Percentiles rank a stretch among this genome's conserved stretches.
Evolutionary conservation across 2,113 vertebrate genomes (phyloP).

Genomic region (Crotalus tigris): DNA sequence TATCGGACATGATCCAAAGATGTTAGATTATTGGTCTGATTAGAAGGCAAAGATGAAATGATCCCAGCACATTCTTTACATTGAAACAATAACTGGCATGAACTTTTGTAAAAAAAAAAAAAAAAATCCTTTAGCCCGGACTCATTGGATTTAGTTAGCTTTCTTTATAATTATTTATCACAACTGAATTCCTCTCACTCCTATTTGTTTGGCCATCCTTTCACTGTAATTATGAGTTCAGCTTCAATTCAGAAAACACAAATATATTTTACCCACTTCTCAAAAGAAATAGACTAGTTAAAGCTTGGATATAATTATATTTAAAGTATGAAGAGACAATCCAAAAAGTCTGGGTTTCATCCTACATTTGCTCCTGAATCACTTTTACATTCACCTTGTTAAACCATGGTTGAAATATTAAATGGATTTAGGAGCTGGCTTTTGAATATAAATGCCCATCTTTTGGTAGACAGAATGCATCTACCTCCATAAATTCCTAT

Average conservation of each 20-base stretch:
- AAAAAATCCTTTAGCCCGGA: neutral
- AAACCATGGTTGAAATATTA: neutral
- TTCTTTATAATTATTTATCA: neutral
- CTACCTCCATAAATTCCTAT: neutral
- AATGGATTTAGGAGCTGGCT: neutral
- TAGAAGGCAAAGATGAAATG: conserved; percentile 15
- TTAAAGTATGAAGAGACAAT: neutral
- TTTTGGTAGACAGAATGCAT: neutral
- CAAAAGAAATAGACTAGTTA: neutral
- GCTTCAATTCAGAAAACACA: neutral
- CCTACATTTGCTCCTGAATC: neutral
- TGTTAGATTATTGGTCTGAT: conserved; percentile 13
- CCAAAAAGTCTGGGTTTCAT: neutral
- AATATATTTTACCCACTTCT: neutral
- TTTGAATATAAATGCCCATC: neutral
- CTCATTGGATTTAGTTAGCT: neutral
- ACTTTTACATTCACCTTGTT: neutral
- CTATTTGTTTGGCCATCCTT: neutral
- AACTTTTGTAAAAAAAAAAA: neutral
- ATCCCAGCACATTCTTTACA: neutral
- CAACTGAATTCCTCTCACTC: neutral
- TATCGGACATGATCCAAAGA: conserved; percentile 8
- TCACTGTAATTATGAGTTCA: neutral
- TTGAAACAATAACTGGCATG: neutral
- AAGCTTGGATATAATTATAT: neutral